Conservation (phyloP, 2,113 vertebrate genomes). For the Aplodontia rufa region DNA sequence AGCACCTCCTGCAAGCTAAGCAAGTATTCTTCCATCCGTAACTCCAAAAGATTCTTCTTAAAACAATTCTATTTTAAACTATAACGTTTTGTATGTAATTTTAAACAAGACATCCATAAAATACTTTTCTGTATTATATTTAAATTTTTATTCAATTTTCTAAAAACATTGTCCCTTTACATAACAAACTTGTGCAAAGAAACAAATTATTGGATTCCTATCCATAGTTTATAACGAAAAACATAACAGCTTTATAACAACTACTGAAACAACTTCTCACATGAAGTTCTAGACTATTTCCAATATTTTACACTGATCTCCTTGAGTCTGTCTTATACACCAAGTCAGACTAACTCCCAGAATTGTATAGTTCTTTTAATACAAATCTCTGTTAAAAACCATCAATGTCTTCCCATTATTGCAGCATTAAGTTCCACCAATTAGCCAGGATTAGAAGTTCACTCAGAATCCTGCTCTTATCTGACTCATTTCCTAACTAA, state of each 20-base stretch:
- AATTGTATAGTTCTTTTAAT: background rate
- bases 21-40: background rate
- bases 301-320: background rate
- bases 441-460: background rate
- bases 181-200: slow-evolving; percentile 31
- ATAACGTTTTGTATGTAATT: background rate
- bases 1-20: background rate
- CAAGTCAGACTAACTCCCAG: background rate
- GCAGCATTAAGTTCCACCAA: background rate
- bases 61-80: background rate
- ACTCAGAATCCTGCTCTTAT: background rate
- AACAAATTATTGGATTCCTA: background rate
- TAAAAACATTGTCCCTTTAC: background rate
- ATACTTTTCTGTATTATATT: background rate
- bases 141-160: slow-evolving; percentile 30
- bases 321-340: background rate
- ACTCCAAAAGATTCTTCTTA: background rate
- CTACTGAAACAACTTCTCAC: background rate
- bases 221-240: background rate
- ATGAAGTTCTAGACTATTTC: background rate
- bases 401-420: background rate
- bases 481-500: background rate
- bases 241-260: background rate
- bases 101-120: slow-evolving; percentile 2
- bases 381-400: background rate